These are phyloP conservation scores for Setophaga kirtlandii DNA, from an alignment of 2,113 vertebrate species.

Conservation along the genomic window DNA sequence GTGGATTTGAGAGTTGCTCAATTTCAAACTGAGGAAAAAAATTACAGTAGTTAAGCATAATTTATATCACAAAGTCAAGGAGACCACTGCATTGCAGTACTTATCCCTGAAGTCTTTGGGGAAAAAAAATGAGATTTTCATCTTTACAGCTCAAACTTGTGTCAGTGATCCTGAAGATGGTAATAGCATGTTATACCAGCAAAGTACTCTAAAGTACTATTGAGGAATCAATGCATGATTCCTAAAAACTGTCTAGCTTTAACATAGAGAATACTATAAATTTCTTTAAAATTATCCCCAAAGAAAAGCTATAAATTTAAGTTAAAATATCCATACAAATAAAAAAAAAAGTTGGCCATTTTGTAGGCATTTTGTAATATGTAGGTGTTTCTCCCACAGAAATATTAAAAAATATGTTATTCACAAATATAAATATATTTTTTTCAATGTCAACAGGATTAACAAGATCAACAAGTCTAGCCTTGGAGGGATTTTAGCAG, in stretches of 20 bases:
- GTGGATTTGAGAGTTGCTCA: not conserved
- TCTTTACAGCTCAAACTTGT: not conserved
- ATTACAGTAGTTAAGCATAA: not conserved
- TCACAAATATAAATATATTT: not conserved
- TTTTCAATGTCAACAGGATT: not conserved
- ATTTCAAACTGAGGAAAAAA: not conserved
- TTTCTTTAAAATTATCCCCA: not conserved
- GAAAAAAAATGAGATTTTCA: not conserved
- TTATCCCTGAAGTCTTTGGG: not conserved
- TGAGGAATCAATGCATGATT: not conserved
- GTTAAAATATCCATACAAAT: not conserved
- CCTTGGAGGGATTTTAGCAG: not conserved
- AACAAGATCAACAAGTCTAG: not conserved
- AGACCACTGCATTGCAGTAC: not conserved
- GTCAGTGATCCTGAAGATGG: not conserved
- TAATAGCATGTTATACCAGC: not conserved
- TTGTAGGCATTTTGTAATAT: not conserved
- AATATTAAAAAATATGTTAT: not conserved
- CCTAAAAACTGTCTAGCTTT: not conserved
- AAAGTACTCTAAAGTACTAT: not conserved
- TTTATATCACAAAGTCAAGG: not conserved
- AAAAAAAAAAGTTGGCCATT: not conserved
- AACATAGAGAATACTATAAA: not conserved
- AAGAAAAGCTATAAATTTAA: not conserved
- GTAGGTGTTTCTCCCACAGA: not conserved